Base-by-base conservation (phyloP, 2,888 invertebrate genomes). In the Ophion ellenae region DNA sequence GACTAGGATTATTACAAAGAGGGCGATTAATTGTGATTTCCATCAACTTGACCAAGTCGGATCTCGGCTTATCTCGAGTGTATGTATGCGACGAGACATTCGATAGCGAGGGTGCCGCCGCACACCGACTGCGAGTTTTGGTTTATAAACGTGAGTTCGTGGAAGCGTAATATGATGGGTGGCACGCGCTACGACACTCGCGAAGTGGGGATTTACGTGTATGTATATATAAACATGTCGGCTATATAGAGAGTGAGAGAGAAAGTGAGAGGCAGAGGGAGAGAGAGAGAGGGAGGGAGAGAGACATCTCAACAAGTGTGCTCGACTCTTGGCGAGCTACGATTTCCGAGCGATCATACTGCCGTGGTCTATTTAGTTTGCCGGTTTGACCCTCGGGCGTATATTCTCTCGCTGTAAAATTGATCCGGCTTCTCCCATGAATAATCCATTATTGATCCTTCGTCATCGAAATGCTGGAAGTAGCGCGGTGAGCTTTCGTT, bases 131-230 rank as follows among this genome's bases (percentile, higher is more conserved):
- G 45, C 32, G 77, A 14, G 74, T 81, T 47, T 10, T 10, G 36
- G 28, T 36, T 70, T 63, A 28, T 7, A 11, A 45, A 61, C 64
- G 63, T 24, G 70, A 70, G 64, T 82, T 82, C 82, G 69, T 57
- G 70, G 82, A 82, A 82, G 64, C 64, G 76, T 64, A 70, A 69
- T 70, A 76, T 53, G 47, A 82, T 76, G 40, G 47, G 28, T 76
- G 76, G 82, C 82, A 82, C 82, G 82, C 82, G 82, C 76, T 76
- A 20, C 32, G 32, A 70, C 14, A 57, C 67, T 40, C 59, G 24
- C 28, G 10, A 28, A 32, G 70, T 11, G 63, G 32, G 32, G 63
- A 70, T 79, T 69, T 36, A 63, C 11, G 17, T 17, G 53, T 53
- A 53, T 17, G 53, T 14, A 14, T 14, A 14, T 53, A 53, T 53